Evolutionary conservation across 2,113 vertebrate genomes (phyloP).

Genomic region (Casuarius casuarius): DNA sequence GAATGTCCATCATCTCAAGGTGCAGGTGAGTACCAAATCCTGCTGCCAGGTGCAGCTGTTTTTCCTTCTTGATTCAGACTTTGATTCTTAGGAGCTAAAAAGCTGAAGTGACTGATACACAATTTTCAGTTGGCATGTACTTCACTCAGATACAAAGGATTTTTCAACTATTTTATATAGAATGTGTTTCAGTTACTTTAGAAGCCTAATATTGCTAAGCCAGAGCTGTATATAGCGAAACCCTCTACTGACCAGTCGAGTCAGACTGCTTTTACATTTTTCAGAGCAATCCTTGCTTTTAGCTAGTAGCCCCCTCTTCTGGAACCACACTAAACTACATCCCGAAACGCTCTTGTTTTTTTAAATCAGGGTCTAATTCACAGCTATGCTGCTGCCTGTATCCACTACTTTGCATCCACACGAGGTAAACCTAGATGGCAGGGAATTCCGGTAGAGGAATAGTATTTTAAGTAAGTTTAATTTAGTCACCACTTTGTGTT

Average conservation of each 20-base stretch:
- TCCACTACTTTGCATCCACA: accelerated
- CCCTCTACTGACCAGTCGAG: accelerated
- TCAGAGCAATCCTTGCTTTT: neutral
- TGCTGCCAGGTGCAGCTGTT: neutral
- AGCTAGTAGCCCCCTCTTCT: neutral
- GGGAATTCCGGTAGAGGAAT: neutral
- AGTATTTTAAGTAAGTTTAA: neutral
- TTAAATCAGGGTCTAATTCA: too few species aligned
- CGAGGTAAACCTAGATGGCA: accelerated
- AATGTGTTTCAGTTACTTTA: neutral
- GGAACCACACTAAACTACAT: neutral
- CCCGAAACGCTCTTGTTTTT: neutral
- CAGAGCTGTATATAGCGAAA: neutral
- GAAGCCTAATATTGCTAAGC: neutral
- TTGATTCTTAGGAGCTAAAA: neutral
- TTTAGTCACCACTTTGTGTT: neutral
- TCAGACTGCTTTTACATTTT: accelerated
- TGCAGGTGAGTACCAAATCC: neutral
- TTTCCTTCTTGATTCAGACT: neutral
- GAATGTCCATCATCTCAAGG: neutral
- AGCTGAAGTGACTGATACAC: neutral
- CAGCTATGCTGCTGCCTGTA: accelerated
- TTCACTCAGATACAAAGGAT: neutral
- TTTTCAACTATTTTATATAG: neutral
- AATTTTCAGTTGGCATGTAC: neutral